Base-by-base conservation (phyloP, 30 jellyfish, hydroid and myxozoan genomes). In the Morbakka virulenta region DNA sequence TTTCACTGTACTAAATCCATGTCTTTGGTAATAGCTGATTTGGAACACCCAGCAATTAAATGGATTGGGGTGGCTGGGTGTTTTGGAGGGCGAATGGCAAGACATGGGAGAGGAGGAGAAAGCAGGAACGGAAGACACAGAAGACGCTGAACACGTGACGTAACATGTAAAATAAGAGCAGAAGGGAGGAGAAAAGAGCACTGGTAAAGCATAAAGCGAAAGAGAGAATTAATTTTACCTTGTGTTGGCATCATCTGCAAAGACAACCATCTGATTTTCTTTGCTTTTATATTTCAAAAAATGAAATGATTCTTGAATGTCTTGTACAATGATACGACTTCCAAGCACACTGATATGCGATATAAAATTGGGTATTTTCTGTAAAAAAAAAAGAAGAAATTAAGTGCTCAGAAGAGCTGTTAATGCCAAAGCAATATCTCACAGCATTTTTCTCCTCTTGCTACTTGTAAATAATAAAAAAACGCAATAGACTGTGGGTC, bases 231-330 rank as follows among this genome's bases (percentile, higher is more conserved):
- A 23, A 9, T 1, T 11, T 2, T 83, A 84, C 95, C 95, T 79
- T 74, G 95, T 87, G 33, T 77, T 82, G 82, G 71, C 83, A 75
- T 94, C 99, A 57, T 94, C 99, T 2, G 99, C 99, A 72, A 94
- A 94, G 52, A 94, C 36, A 21, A 88, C 97, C 29, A 94, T 77
- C 32, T 62, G 87, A 52, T 94, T 94, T 28, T 94, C 99, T 61
- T 87, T 87, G 35, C 95, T 88, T 53, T 87, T 94, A 76, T 94
- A 94, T 63, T 88, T 81, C 26, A 94, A 70, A 64, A 75, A 94
- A 79, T 94, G 99, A 70, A 94, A 94, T 0, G 99, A 94, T 52
- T 94, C 99, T 50, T 94, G 99, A 51, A 88, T 80, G 69, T 94
- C 99, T 13, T 87, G 96, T 31, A 88, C 97, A 2, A 94, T 74